Conservation (phyloP, 2,888 invertebrate species). For the Stomorhina lunata region DNA sequence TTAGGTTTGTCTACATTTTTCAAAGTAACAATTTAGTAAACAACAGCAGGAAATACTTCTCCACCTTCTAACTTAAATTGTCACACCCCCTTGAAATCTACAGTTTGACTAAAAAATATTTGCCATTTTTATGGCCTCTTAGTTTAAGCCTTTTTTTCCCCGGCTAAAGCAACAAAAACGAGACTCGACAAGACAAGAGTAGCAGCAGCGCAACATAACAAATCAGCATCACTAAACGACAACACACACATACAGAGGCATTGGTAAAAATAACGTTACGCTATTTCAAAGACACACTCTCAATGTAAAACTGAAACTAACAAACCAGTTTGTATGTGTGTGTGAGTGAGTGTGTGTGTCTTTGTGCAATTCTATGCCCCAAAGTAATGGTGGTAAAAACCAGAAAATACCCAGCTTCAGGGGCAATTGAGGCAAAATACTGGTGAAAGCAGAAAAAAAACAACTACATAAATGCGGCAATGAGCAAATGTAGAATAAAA, state of each 20-base stretch:
- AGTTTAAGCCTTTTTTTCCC: background rate
- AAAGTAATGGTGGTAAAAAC: conserved; percentile 28
- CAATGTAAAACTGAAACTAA: background rate
- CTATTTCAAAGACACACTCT: background rate
- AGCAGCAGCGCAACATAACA: no score
- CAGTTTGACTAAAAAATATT: background rate
- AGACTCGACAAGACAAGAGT: background rate
- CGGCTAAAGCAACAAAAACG: background rate
- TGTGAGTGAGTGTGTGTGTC: background rate
- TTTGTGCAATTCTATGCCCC: conserved; percentile 4
- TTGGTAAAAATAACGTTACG: background rate
- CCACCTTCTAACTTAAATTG: background rate
- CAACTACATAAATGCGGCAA: background rate
- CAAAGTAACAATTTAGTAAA: no score
- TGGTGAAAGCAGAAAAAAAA: background rate
- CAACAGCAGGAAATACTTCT: background rate
- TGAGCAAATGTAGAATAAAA: background rate
- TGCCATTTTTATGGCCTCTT: background rate
- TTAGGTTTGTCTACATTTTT: no score
- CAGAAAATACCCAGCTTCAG: conserved; percentile 19
- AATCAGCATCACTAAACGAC: background rate
- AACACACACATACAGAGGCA: no score
- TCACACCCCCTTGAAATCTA: background rate
- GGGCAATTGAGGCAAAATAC: conserved; percentile 26
- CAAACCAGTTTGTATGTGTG: conserved; percentile 6